Base-by-base conservation (phyloP, 2,113 vertebrate species). In the Paralichthys olivaceus region DNA sequence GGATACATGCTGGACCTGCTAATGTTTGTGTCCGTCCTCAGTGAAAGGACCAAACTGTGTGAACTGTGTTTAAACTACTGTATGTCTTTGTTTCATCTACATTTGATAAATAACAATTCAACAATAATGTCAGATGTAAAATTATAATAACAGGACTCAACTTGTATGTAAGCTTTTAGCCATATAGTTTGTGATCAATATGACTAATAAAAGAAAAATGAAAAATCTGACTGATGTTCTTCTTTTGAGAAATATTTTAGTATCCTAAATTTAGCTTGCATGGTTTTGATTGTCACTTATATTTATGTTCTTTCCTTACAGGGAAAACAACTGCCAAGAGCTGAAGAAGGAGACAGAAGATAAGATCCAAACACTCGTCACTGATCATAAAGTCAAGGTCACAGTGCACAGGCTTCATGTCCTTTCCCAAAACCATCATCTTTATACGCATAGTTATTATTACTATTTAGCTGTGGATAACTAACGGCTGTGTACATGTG, bases 301-400 rank as follows among this genome's bases (percentile, higher is more conserved):
- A 40, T 20, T 62, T 17, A 62, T 43, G 34, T 25, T 8, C 5
- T 79, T 29, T 85, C 40, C 59, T 72, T 89, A 75, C 91, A 99
- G 98, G 80, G 98, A 97, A 95, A 98, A 94, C 90, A 98, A 96
- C 94, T 99, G 97, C 88, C 95, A 96, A 22, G 98, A 99, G 89
- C 87, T 98, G 92, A 99, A 98, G 94, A 99, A 99, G 91, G 98
- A 99, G 95, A 98, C 96, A 0, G 98, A 98, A 93, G 95, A 96
- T 88, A 99, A 99, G 93, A 96, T 98, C 91, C 96, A 99, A 90
- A 95, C 93, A 0, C 85, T 99, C 75, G 93, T 93, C 54, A 94
- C 96, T 43, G 96, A 97, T 91, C 98, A 99, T 92, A 99, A 98
- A 94, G 94, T 95, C 69, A 99, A 99, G 96, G 98, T 99, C 96